A percentile compares a stretch with the other conserved stretches of the same genome.
These are phyloP conservation scores for Myathropa florea DNA, from an alignment of 2,888 invertebrate species.

Conservation along the genomic window DNA sequence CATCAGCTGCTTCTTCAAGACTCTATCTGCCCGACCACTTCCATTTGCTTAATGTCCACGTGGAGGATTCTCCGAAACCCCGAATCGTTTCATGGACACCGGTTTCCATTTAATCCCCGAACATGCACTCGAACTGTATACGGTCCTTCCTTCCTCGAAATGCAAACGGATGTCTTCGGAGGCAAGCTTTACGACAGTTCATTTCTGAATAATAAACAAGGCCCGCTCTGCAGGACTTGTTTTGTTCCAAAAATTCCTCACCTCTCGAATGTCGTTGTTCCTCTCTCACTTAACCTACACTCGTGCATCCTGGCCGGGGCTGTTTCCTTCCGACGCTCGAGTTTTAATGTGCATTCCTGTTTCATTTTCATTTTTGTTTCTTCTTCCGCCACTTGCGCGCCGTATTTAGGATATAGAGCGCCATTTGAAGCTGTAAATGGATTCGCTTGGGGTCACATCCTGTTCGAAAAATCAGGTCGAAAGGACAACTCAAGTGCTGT, in stretches of 20 bases:
- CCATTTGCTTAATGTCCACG: too few relatives aligned
- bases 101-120: too few relatives aligned
- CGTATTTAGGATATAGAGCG: not conserved
- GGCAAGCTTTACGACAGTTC: not conserved
- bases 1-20: too few relatives aligned
- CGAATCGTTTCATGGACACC: too few relatives aligned
- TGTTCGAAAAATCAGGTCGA: conserved; percentile 33
- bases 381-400: not conserved
- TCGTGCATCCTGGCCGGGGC: not conserved
- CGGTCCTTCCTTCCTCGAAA: not conserved
- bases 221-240: not conserved
- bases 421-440: not conserved
- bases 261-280: not conserved
- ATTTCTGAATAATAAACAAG: not conserved
- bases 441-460: conserved; percentile 25
- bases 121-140: not conserved
- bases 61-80: too few relatives aligned
- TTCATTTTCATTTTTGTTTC: not conserved
- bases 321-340: not conserved
- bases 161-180: not conserved
- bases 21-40: too few relatives aligned
- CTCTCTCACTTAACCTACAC: not conserved
- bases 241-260: not conserved
- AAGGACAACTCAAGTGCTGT: conserved; percentile 22
- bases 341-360: not conserved